Conservation (phyloP, 2,888 invertebrate species). For the Plagiodera versicolora region DNA sequence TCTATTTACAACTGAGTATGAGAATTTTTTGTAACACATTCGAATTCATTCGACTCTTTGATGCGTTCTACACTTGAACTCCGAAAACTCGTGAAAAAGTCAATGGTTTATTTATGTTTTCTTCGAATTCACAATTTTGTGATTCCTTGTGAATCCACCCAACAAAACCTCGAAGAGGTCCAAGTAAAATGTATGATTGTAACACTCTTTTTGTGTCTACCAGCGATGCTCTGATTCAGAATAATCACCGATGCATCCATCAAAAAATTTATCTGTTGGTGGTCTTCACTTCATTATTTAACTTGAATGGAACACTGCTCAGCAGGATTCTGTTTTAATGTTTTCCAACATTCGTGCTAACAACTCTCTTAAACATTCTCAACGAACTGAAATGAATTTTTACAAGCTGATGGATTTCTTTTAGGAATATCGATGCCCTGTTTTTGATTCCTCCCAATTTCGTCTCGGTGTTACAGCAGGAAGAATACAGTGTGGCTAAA, state of each 20-base stretch:
- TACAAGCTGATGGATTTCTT: neutral
- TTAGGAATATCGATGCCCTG: neutral
- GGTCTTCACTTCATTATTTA: neutral
- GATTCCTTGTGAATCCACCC: neutral
- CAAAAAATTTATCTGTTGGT: neutral
- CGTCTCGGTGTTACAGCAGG: no score
- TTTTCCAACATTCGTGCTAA: slow-evolving; percentile 1
- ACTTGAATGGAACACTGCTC: slow-evolving; percentile 4
- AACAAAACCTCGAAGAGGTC: neutral
- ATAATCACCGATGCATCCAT: neutral
- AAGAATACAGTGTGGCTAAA: no score
- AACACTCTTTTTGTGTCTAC: neutral
- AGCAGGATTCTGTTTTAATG: neutral
- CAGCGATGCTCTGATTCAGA: neutral
- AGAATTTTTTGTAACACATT: neutral
- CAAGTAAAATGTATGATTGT: neutral
- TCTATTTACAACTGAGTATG: no score
- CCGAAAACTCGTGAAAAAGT: neutral
- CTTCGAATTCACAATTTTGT: neutral
- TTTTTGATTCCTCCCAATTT: no score
- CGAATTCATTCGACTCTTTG: neutral
- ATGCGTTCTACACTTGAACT: no score
- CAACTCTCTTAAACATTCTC: slow-evolving; percentile 6
- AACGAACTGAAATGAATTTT: slow-evolving; percentile 6
- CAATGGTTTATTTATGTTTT: neutral